Conservation (phyloP, 1,140 invertebrate species). For the Spodoptera litura region DNA sequence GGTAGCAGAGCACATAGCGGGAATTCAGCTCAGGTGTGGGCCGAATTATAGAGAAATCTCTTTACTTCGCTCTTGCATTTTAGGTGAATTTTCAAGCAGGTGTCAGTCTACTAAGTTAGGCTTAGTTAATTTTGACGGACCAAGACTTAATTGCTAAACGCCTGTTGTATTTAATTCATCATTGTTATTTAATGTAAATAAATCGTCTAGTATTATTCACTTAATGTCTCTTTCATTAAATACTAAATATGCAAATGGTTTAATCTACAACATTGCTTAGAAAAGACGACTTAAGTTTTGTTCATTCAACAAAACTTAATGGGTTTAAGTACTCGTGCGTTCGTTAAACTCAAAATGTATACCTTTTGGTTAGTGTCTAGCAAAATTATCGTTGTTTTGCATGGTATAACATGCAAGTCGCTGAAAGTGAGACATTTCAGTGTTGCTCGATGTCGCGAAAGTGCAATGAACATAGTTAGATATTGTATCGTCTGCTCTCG, state of each 20-base stretch:
- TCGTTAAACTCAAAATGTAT: constrained; percentile 19
- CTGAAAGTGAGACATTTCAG: constrained; percentile 11
- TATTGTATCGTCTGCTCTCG: constrained; percentile 49
- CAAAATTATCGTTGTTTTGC: constrained; percentile 11
- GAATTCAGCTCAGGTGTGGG: constrained; percentile 49
- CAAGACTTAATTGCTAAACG: too few relatives aligned
- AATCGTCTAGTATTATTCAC: too few relatives aligned
- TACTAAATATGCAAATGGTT: too few relatives aligned
- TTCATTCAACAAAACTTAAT: constrained; percentile 20
- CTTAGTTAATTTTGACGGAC: not conserved
- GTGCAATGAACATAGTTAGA: constrained; percentile 30
- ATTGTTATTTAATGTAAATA: too few relatives aligned
- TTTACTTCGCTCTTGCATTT: constrained; percentile 26
- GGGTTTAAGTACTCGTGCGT: constrained; percentile 24
- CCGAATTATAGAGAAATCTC: constrained; percentile 37
- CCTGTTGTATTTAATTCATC: too few relatives aligned
- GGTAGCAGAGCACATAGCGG: constrained; percentile 60
- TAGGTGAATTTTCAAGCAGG: not conserved
- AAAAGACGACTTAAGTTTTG: not conserved
- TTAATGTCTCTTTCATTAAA: too few relatives aligned
- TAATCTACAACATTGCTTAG: not conserved
- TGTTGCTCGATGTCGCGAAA: constrained; percentile 32
- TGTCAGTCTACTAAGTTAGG: not conserved
- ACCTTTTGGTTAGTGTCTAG: constrained; percentile 19
- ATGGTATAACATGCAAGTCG: constrained; percentile 7